These are phyloP conservation scores for Globodera ellingtonae DNA, from an alignment of 1,140 invertebrate species.

Conservation along the genomic window DNA sequence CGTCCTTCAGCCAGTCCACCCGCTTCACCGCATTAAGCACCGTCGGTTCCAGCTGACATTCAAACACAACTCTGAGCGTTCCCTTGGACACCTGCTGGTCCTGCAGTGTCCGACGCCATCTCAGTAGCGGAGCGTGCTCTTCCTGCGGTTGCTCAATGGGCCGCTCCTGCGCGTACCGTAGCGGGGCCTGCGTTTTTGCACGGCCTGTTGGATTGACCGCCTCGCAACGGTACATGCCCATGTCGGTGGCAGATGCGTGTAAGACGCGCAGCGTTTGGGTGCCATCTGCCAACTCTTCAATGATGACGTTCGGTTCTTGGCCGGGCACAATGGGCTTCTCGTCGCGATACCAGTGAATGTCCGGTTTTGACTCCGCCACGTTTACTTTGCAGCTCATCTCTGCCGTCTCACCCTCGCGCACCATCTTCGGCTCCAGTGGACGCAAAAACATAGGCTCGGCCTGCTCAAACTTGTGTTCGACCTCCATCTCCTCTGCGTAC, in stretches of 20 bases:
- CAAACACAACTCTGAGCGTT: conserved; percentile 37
- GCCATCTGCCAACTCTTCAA: conserved; percentile 51
- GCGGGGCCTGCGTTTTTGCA: conserved; percentile 36
- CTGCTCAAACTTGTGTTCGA: conserved; percentile 36
- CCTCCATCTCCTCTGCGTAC: conserved; percentile 42
- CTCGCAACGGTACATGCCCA: conserved; percentile 49
- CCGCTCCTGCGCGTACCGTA: conserved; percentile 48
- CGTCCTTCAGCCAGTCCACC: conserved; percentile 42
- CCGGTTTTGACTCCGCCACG: conserved; percentile 54
- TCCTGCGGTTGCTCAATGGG: conserved; percentile 15
- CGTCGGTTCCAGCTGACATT: conserved; percentile 48
- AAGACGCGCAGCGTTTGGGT: conserved; percentile 48
- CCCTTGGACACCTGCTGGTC: conserved; percentile 37
- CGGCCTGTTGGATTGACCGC: conserved; percentile 44
- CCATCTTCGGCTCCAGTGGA: conserved; percentile 48
- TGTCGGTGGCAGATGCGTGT: conserved; percentile 40
- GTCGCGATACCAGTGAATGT: conserved; percentile 62
- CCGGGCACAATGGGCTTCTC: conserved; percentile 45
- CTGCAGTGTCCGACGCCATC: conserved; percentile 30
- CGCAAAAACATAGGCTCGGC: conserved; percentile 56
- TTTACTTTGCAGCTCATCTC: conserved; percentile 47
- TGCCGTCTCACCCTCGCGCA: conserved; percentile 57
- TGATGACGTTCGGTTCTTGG: conserved; percentile 42
- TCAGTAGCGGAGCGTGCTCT: conserved; percentile 43
- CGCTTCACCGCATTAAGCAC: not conserved